These are phyloP conservation scores for Rhabditophanes sp. DNA, from an alignment of 2,888 invertebrate genomes.

Conservation along the genomic window DNA sequence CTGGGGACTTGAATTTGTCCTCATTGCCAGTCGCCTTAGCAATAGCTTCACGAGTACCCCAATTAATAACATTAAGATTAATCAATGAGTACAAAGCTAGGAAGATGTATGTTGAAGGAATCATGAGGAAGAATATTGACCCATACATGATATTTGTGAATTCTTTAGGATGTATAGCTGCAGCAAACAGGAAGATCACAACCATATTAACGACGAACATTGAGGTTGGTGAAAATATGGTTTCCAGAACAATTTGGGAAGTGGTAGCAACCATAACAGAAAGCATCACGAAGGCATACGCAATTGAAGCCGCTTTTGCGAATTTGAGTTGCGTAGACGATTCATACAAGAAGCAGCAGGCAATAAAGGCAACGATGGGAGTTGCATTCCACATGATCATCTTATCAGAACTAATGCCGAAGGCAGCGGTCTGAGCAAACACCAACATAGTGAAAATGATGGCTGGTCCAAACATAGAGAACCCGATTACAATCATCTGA, in stretches of 20 bases:
- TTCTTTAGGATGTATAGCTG: slow-evolving; percentile 57
- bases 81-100: slow-evolving; percentile 76
- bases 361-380: slow-evolving; percentile 31
- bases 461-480: slow-evolving; percentile 42
- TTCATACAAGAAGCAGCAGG: slow-evolving; percentile 35
- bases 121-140: slow-evolving; percentile 69
- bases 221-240: slow-evolving; percentile 64
- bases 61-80: slow-evolving; percentile 77
- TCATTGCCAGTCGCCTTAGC: slow-evolving; percentile 44
- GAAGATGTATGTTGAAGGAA: slow-evolving; percentile 84
- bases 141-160: slow-evolving; percentile 44
- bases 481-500: slow-evolving; percentile 43
- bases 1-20: not conserved
- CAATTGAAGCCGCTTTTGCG: slow-evolving; percentile 59
- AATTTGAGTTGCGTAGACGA: slow-evolving; percentile 32
- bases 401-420: slow-evolving; percentile 21
- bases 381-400: slow-evolving; percentile 32
- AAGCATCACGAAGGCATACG: slow-evolving; percentile 71
- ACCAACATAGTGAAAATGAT: slow-evolving; percentile 44
- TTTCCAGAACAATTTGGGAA: slow-evolving; percentile 38
- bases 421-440: slow-evolving; percentile 40
- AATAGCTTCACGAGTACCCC: slow-evolving; percentile 73
- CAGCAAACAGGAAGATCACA: slow-evolving; percentile 51
- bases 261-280: slow-evolving; percentile 56
- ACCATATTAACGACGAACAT: slow-evolving; percentile 65